Evolutionary conservation across 2,113 vertebrate species (phyloP), one percentile per base, ranked within the genome.

Genomic region (Phalacrocorax pelagicus): DNA sequence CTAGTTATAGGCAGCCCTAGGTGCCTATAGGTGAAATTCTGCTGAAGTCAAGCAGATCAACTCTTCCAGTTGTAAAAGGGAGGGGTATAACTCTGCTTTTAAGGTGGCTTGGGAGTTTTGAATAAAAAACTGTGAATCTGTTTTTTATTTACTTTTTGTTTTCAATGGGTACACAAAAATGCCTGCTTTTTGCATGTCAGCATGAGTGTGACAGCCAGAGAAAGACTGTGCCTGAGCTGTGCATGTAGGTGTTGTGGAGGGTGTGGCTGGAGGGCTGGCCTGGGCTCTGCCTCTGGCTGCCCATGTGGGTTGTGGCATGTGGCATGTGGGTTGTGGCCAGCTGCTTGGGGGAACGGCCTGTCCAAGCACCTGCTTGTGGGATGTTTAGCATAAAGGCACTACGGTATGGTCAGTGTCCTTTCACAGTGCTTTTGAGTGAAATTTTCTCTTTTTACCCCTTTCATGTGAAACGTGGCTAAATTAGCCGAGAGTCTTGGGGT

Each of bases 151-250:
- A 9, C 26, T 9, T 30, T 67, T 58, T 18, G 2, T 12, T 54
- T 81, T 75, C 8, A 36, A 19, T 12, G 30, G 8, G 2, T 67
- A 24, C 17, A 34, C 24, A 59, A 57, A 63, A 38, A 11, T 30
- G 1, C 1, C 1, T 40, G 11, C 2, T 66, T 63, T 73, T 62
- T 51, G 20, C 7, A 15, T 9, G 15, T 24, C 9, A 6, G 6
- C 42, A 17, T 78, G 32, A 46, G 36, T 23, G 23, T 78, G 82
- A 20, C 52, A 79, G 62, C 12, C n/a, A 73, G 55, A 79, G 54
- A 36, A 67, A 44, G 32, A 12, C 49, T 46, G 6, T 81, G 26
- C 38, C 26, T 3, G 5, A 62, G 16, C 16, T 0, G 3, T 40
- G 40, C 46, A 38, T 21, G 26, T 17, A 15, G 52, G 21, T 55